Percentiles rank a stretch among this genome's conserved stretches.
These are phyloP conservation scores for Halictus quadricinctus DNA, from an alignment of 2,888 invertebrate species.

Conservation along the genomic window DNA sequence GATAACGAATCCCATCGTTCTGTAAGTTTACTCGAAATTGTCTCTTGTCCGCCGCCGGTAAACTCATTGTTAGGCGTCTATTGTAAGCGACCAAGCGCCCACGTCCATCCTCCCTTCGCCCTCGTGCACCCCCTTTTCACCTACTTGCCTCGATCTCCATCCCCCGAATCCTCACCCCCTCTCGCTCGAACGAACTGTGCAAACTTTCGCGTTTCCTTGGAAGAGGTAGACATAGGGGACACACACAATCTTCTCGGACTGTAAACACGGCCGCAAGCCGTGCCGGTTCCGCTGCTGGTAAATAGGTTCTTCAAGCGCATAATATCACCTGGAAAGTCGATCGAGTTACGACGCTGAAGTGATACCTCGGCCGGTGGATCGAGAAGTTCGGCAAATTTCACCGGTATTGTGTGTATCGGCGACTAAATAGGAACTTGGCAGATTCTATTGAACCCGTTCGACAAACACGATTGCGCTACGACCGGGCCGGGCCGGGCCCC, in stretches of 20 bases:
- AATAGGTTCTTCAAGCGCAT: conserved; percentile 52
- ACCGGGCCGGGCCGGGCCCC: background rate
- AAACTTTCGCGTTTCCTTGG: conserved; percentile 60
- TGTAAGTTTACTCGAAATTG: conserved; percentile 59
- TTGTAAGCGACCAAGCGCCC: conserved; percentile 48
- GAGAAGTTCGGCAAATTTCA: conserved; percentile 12
- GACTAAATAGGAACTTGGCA: conserved; percentile 3
- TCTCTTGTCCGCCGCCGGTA: conserved; percentile 52
- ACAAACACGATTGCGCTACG: background rate
- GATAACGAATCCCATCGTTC: conserved; percentile 62
- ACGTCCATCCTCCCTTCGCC: conserved; percentile 42
- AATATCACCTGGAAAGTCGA: conserved; percentile 47
- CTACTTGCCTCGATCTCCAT: background rate
- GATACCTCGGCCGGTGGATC: background rate
- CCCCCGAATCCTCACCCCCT: background rate
- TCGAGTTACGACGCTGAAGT: conserved; percentile 36
- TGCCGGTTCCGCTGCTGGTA: conserved; percentile 33
- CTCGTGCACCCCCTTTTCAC: background rate
- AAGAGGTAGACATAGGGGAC: conserved; percentile 50
- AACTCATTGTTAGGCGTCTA: conserved; percentile 59
- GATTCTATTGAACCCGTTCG: conserved; percentile 3
- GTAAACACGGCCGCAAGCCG: conserved; percentile 47
- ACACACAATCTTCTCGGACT: conserved; percentile 53
- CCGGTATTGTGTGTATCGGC: background rate
- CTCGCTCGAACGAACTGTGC: conserved; percentile 56